Conservation (phyloP, 1,140 invertebrate species). For the Ladona fulva region DNA sequence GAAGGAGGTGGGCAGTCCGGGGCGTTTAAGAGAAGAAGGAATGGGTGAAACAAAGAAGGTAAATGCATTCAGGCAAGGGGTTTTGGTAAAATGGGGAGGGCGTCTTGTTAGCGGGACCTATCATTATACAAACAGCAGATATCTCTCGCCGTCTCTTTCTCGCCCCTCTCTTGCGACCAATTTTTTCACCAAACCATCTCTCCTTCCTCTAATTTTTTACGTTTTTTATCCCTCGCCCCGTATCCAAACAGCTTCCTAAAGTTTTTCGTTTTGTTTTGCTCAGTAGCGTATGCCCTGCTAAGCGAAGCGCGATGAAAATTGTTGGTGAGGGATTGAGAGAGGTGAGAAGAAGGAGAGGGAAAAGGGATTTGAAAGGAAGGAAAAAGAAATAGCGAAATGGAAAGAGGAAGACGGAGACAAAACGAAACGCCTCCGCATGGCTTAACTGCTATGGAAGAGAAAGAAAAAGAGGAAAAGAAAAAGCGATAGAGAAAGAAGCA, state of each 20-base stretch:
- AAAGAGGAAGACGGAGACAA: not conserved
- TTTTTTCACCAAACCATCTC: not conserved
- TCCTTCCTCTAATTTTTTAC: not conserved
- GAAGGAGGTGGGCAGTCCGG: not conserved
- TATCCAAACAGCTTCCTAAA: not conserved
- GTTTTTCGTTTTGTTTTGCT: not conserved
- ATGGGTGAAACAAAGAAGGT: not conserved
- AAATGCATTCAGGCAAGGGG: not conserved
- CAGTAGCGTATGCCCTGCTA: not conserved
- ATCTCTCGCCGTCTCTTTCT: not conserved
- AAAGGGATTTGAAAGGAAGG: not conserved
- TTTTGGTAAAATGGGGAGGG: not conserved
- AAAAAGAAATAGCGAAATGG: not conserved
- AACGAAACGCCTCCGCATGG: too few species aligned
- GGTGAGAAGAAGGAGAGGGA: not conserved
- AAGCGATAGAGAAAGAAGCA: not conserved
- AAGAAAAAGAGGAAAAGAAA: not conserved
- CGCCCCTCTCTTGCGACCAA: not conserved
- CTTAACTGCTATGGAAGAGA: not conserved
- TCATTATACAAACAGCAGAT: not conserved
- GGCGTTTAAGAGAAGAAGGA: not conserved
- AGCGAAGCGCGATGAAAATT: conserved; percentile 2
- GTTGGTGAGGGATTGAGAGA: not conserved
- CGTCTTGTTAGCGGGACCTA: not conserved
- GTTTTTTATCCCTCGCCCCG: not conserved